Evolutionary conservation across 2,113 vertebrate genomes (phyloP).

Genomic region (Cichladusa arquata): DNA sequence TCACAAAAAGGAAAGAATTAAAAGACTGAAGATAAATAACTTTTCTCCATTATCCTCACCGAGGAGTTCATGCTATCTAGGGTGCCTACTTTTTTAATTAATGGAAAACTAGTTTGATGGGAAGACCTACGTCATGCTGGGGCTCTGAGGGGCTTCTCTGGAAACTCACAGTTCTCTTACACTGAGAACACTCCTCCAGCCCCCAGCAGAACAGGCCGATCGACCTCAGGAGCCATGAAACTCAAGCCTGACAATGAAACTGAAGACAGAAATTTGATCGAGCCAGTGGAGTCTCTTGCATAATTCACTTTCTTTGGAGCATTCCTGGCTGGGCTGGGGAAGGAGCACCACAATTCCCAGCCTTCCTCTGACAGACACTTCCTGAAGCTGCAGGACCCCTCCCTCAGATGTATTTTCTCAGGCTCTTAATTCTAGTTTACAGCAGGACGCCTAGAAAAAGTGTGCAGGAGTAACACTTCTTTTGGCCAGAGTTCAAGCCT

Average conservation of each 20-base stretch:
- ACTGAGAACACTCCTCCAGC: neutral
- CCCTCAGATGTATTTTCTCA: rapidly evolving
- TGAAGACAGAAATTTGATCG: slow-evolving; percentile 29
- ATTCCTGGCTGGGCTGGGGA: neutral
- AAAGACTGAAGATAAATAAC: neutral
- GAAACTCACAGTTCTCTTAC: neutral
- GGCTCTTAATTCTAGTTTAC: neutral
- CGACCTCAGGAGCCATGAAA: neutral
- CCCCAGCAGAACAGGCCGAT: neutral
- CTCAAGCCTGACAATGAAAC: slow-evolving; percentile 61
- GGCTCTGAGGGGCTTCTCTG: slow-evolving; percentile 29
- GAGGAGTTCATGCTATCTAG: neutral
- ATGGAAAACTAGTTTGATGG: neutral
- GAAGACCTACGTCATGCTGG: neutral
- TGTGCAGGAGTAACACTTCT: neutral
- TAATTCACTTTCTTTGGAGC: slow-evolving; percentile 52
- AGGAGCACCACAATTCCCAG: neutral
- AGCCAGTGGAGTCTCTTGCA: slow-evolving; percentile 39
- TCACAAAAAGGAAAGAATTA: neutral
- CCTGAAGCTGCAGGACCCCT: neutral
- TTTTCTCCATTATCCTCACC: neutral
- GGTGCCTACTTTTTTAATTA: slow-evolving; percentile 24
- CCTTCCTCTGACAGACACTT: neutral
- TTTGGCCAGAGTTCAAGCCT: neutral
- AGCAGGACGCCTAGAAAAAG: neutral